Evolutionary conservation across 2,113 vertebrate genomes (phyloP), one percentile per base, ranked within the genome.

Genomic region (Anser cygnoides): DNA sequence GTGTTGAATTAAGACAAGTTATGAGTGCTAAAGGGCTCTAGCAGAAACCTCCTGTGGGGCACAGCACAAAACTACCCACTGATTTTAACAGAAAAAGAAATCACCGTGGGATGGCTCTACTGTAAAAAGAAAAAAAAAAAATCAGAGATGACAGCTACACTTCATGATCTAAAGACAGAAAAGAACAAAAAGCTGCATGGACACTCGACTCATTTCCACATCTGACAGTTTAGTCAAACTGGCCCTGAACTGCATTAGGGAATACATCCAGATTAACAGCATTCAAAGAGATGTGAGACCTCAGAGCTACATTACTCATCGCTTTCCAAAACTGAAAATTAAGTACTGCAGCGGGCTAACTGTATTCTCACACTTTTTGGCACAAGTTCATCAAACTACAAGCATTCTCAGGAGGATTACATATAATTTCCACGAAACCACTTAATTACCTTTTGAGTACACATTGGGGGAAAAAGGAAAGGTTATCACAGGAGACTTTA

Each of bases 181-280:
- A 87, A 85, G 50, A 87, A 28, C 23, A 73, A 93, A 94, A 96
- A 96, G 93, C 95, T 83, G 78, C 93, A 90, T 83, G 95, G 96
- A 81, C 90, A 72, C 46, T 89, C 55, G 28, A 82, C 71, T 96
- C 63, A 93, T 86, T 96, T 96, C 71, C 71, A 90, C 86, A 92
- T 88, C 76, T 89, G 76, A 92, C 79, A 83, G 79, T 63, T 94
- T 43, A 94, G 77, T 59, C 79, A 86, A 92, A 88, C 28, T 74
- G 92, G 6, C 70, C 92, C 85, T 94, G 83, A 90, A 74, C 68
- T 37, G 50, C 63, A 59, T 55, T n/a, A 80, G 75, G 61, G 73
- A 84, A 93, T 76, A 90, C 12, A 94, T 74, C 49, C 50, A 74
- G 75, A 67, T 49, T 67, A 95, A 37, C 44, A 62, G 61, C 21